Base-by-base conservation (phyloP, 2,113 vertebrate species). In the Micromys minutus region DNA sequence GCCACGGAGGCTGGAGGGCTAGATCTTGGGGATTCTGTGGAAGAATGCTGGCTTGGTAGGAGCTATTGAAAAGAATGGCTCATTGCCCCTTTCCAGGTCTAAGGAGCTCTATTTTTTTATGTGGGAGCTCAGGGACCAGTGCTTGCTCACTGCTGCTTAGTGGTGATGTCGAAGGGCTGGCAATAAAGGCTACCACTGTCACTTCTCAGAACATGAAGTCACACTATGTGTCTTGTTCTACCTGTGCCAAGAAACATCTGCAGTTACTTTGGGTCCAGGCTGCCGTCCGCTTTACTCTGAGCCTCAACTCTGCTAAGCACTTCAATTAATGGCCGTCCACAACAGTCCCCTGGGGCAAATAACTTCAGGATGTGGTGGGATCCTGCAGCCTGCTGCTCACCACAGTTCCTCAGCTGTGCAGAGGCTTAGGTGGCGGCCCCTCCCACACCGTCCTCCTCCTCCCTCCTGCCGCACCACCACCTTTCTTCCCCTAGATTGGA, bases 171-270 rank as follows among this genome's bases (percentile, higher is more conserved):
- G 9, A 36, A 67, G 21, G 31, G 9, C 45, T n/a, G 15, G 74
- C 11, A n/a, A n/a, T 3, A 12, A 16, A 4, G 1, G 47, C 34
- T 6, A 19, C 50, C 31, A 2, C 15, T 0, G 4, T 79, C 24
- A 12, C 47, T 71, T 45, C 45, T 8, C 69, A 29, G 65, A 9
- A 12, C 13, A 31, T 24, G 59, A 50, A 29, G 45, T 74, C 16
- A 39, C 0, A 21, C 36, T 10, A 16, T 42, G 55, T 29, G 55
- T 39, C 47, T n/a, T n/a, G 13, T 3, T 72, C 52, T 57, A 3
- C 9, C 13, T 69, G 36, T 19, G 17, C 8, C 13, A 10, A 39
- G 42, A 7, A 29, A 24, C 24, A 29, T 7, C 13, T 16, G 2
- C 16, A 86, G 75, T 24, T 29, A 3, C 36, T 52, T 63, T 34